A percentile compares a stretch with the other conserved stretches of the same genome.
Conservation (phyloP, 1,140 invertebrate genomes). For the Diorhabda elongata region DNA sequence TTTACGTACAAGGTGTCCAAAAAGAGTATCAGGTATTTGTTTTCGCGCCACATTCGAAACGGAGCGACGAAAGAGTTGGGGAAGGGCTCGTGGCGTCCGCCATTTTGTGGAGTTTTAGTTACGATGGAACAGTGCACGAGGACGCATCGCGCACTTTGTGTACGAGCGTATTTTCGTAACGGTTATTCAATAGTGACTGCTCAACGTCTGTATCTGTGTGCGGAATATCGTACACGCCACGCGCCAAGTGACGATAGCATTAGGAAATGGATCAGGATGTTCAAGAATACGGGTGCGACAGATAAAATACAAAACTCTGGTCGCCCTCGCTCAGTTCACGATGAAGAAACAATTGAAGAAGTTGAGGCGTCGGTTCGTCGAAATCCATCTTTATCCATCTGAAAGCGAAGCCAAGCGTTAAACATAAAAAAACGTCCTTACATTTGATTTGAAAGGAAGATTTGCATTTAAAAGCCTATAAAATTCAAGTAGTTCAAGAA, state of each 20-base stretch:
- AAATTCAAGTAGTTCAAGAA: too few species aligned
- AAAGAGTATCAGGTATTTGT: not conserved
- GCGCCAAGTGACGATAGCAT: constrained; percentile 38
- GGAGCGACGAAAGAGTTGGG: not conserved
- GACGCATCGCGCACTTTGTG: constrained; percentile 41
- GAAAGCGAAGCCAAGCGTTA: too few species aligned
- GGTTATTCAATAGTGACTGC: constrained; percentile 44
- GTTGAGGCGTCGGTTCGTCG: too few species aligned
- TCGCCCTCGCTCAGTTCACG: too few species aligned
- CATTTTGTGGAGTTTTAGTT: too few species aligned
- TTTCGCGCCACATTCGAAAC: not conserved
- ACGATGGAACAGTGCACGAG: not conserved
- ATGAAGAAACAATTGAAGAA: too few species aligned
- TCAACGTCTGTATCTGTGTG: constrained; percentile 39
- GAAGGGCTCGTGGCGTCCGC: too few species aligned
- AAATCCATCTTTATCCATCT: too few species aligned
- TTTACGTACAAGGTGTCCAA: too few species aligned
- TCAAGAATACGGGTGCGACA: constrained; percentile 41
- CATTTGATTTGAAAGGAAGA: too few species aligned
- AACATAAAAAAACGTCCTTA: too few species aligned
- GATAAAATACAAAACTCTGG: constrained; percentile 22
- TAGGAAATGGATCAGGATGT: constrained; percentile 44
- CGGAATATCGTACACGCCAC: constrained; percentile 31
- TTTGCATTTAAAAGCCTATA: too few species aligned
- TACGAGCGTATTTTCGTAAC: constrained; percentile 44